Evolutionary conservation across 2,113 vertebrate genomes (phyloP), one percentile per base, ranked within the genome.

Genomic region (Trochalopteron elliotii): DNA sequence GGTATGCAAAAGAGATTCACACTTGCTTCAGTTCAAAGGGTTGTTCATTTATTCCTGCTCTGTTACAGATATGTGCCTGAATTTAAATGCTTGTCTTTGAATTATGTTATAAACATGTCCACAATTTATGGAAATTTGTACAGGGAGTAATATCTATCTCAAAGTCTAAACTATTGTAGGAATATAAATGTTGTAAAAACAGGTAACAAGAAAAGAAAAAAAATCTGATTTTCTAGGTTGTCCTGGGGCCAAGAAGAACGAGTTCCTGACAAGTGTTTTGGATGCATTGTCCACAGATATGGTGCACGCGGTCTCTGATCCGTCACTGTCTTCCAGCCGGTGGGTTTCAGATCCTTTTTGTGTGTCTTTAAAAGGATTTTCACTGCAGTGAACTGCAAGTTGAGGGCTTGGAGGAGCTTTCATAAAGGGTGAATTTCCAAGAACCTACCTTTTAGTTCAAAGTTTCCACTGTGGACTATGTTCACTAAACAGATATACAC

Each of bases 261-360:
- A 99, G 93, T 99, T 99, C 89, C 98, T 99, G 94, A 99, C 99
- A 1, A 99, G 99, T 76, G 98, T 99, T 87, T 97, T 99, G 97
- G 99, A 99, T 12, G 99, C 99, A 0, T 93, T 99, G 63, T 99
- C 99, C 68, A 99, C 99, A 7, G 99, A 99, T 97, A 99, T 99
- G 99, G 99, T 99, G 61, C 99, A 99, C 1, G 99, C 99, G 0
- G 99, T 99, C 71, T 99, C 99, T 23, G 99, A 99, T 96, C 99
- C 99, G 33, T 96, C 97, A 1, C 91, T 99, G 24, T 98, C 99
- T 12, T 98, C 98, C 1, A 97, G 98, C 97, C 99, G 99, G 99
- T 99, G 95, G 23, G 98, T 81, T 69, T 45, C 12, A 5, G 35
- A 63, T 74, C 28, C 9, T 33, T 91, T 74, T 55, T 40, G 10